Evolutionary conservation across 1,140 invertebrate genomes (phyloP), one percentile per base, ranked within the genome.

Genomic region (Asbolus verrucosus): DNA sequence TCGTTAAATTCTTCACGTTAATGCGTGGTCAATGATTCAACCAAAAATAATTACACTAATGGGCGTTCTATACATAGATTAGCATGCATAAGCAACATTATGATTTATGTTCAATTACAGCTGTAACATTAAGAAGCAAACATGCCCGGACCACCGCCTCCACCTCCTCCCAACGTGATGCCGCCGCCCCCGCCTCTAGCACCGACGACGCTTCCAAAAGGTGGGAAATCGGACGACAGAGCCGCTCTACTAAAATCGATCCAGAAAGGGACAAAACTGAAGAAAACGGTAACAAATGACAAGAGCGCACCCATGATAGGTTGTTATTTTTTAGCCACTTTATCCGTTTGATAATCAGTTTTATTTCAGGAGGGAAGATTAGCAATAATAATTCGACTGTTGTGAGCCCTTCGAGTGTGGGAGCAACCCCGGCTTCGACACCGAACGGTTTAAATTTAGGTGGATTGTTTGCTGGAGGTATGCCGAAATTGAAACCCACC

Each of bases 201-300:
- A 50, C 84, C 82, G 65, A 85, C 80, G 71, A 85, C 70, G 67
- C 79, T 69, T 75, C 81, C 65, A 80, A 82, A 59, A 80, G 78
- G 83, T 2, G 76, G 81, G n/a, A 82, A 81, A 5, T 85, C 87
- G 9, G 87, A 90, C 71, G 85, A 86, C 31, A 85, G 91, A 75
- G 85, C 85, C 66, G 84, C 88, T 9, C 81, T 97, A 50, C 83
- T 97, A 16, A 88, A 89, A 72, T 93, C 93, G 39, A 97, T 97
- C 76, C 88, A 92, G 73, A 87, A 90, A 80, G 94, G 95, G 41
- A 85, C 90, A 60, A 85, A 87, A 67, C 83, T 97, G 67, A 96
- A 94, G 80, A 96, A 96, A 83, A 88, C 93, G 65, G 87, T 91
- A 0, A 96, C 94, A 4, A 91, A 94, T 77, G 95, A 97, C 79